These are phyloP conservation scores for Drosophila nebulosa DNA, from an alignment of 1,140 invertebrate genomes.

Conservation along the genomic window DNA sequence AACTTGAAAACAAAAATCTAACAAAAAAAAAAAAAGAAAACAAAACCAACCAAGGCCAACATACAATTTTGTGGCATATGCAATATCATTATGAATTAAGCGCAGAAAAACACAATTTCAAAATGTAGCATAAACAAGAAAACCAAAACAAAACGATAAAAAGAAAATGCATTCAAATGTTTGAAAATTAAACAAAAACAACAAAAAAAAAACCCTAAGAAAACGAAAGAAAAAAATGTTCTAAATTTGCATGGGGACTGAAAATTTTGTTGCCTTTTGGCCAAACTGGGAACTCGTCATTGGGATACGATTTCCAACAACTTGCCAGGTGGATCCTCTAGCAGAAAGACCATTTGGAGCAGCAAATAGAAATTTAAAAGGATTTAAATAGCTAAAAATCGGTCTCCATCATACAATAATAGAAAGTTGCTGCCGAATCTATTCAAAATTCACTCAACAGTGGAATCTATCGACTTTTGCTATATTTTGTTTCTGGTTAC, in stretches of 20 bases:
- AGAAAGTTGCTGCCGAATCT: no score
- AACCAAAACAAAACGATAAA: slow-evolving; percentile 40
- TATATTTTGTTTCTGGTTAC: no score
- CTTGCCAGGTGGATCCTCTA: no score
- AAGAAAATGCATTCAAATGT: slow-evolving; percentile 37
- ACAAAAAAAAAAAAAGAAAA: slow-evolving; percentile 2
- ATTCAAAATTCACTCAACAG: no score
- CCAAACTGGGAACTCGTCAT: no score
- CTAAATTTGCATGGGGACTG: not conserved
- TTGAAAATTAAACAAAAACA: slow-evolving; percentile 37
- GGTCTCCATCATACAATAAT: no score
- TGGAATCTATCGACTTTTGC: no score
- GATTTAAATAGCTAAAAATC: no score
- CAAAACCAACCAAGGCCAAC: slow-evolving; percentile 22
- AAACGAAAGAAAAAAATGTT: slow-evolving; percentile 26
- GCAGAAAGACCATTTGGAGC: no score
- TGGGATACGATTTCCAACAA: no score
- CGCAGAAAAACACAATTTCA: slow-evolving; percentile 26
- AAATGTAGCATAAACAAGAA: slow-evolving; percentile 1
- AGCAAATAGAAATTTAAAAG: no score
- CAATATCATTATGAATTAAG: slow-evolving; percentile 71
- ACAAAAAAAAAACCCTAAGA: slow-evolving; percentile 9
- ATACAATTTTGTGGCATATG: slow-evolving; percentile 67
- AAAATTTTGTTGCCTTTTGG: no score
- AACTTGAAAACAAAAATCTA: slow-evolving; percentile 17